phyloP scores from a whole-genome alignment of 1,140 invertebrate genomes.

The Drosophila pectinifera region DNA sequence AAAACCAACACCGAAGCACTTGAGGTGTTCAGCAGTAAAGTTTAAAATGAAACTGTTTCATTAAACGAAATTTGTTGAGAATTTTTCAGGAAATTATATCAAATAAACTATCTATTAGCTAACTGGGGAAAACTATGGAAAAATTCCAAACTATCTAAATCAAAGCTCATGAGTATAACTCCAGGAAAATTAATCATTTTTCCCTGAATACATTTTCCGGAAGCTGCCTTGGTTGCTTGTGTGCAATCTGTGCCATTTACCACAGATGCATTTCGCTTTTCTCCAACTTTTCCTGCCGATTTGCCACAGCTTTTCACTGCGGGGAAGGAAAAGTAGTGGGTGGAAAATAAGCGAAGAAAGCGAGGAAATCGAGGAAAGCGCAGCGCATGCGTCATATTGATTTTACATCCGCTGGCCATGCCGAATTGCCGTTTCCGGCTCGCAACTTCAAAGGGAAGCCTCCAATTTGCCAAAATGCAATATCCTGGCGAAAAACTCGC shows the following conservation, averaged over 20 bases:
- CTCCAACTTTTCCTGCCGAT: slow-evolving; percentile 36
- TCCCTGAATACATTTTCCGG: slow-evolving; percentile 10
- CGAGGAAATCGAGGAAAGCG: slow-evolving; percentile 11
- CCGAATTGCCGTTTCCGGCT: slow-evolving; percentile 54
- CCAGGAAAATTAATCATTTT: slow-evolving; percentile 30
- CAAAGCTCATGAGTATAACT: no score
- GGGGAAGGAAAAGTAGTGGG: neutral
- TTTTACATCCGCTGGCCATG: slow-evolving; percentile 57
- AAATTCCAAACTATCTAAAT: neutral
- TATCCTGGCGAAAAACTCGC: slow-evolving; percentile 18
- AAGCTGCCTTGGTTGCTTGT: slow-evolving; percentile 23
- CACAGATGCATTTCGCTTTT: slow-evolving; percentile 42
- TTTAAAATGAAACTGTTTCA: neutral
- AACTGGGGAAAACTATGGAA: neutral
- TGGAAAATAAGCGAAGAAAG: neutral
- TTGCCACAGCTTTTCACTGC: slow-evolving; percentile 27
- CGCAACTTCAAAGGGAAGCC: slow-evolving; percentile 72
- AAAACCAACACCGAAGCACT: neutral
- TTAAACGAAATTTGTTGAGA: no score
- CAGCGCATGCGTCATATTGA: slow-evolving; percentile 80
- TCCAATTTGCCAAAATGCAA: slow-evolving; percentile 68
- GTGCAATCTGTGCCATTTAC: slow-evolving; percentile 46
- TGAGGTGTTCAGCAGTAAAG: slow-evolving; percentile 1
- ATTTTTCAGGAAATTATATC: no score
- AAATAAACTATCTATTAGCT: neutral